A percentile compares a stretch with the other conserved stretches of the same genome.
These are phyloP conservation scores for Nyctibius bracteatus DNA, from an alignment of 2,113 vertebrate species.

Conservation along the genomic window DNA sequence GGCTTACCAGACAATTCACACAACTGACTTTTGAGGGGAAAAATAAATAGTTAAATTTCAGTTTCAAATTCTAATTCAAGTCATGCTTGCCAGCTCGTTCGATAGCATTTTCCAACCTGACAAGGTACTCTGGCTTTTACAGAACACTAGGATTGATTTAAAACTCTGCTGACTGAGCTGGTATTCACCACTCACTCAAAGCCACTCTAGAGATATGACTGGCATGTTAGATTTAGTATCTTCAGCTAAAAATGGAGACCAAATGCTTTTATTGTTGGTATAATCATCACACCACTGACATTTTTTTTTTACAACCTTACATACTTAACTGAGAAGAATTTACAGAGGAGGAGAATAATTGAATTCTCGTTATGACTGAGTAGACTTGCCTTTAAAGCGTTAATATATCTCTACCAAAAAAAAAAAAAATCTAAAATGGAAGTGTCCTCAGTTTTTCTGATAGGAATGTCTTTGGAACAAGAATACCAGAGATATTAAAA, in stretches of 20 bases:
- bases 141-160: neutral
- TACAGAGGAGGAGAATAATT: neutral
- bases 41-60: neutral
- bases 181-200: neutral
- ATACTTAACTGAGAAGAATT: neutral
- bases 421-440: neutral
- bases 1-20: neutral
- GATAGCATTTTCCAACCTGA: conserved; percentile 11
- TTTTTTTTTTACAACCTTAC: neutral
- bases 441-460: neutral
- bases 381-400: neutral
- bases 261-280: neutral
- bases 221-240: neutral
- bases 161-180: neutral
- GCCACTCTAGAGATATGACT: neutral
- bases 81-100: neutral
- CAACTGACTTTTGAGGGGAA: neutral
- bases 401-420: neutral
- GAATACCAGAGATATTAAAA: neutral
- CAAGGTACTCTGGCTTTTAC: neutral
- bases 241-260: neutral
- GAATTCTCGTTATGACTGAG: neutral
- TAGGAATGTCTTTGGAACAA: neutral
- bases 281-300: neutral
- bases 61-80: neutral